Evolutionary conservation across 1,140 invertebrate genomes (phyloP).

Genomic region (Lanistes nyassanus): DNA sequence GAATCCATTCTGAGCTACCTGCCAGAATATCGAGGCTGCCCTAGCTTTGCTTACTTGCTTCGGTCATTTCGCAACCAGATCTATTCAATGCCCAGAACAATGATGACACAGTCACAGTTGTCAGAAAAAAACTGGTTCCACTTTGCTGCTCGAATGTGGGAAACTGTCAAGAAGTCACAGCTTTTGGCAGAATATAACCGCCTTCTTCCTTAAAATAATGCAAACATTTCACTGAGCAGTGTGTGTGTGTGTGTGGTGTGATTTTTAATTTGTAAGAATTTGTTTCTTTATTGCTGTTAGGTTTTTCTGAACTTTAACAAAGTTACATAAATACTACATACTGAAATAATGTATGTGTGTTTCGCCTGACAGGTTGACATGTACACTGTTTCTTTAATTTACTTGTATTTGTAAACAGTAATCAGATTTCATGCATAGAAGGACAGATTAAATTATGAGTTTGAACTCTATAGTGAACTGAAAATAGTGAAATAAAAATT

Average conservation of each 20-base stretch:
- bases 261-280: conserved; percentile 8
- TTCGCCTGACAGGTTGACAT: too few species aligned
- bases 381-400: too few species aligned
- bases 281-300: conserved; percentile 6
- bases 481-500: too few species aligned
- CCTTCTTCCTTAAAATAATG: conserved; percentile 72
- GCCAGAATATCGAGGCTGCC: conserved; percentile 73
- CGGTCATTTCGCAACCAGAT: conserved; percentile 77
- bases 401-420: too few species aligned
- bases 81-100: conserved; percentile 74
- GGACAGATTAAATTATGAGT: too few species aligned
- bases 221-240: background rate
- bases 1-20: conserved; percentile 46
- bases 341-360: too few species aligned
- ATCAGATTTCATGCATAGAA: too few species aligned
- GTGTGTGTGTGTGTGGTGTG: conserved; percentile 19
- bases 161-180: conserved; percentile 83
- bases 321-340: too few species aligned
- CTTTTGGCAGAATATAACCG: conserved; percentile 85
- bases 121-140: conserved; percentile 72
- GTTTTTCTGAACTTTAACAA: background rate
- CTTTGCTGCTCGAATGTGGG: conserved; percentile 84
- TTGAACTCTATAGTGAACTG: too few species aligned
- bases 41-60: conserved; percentile 75
- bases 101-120: conserved; percentile 55